Conservation (phyloP, 2,888 invertebrate species). For the Polyommatus icarus region DNA sequence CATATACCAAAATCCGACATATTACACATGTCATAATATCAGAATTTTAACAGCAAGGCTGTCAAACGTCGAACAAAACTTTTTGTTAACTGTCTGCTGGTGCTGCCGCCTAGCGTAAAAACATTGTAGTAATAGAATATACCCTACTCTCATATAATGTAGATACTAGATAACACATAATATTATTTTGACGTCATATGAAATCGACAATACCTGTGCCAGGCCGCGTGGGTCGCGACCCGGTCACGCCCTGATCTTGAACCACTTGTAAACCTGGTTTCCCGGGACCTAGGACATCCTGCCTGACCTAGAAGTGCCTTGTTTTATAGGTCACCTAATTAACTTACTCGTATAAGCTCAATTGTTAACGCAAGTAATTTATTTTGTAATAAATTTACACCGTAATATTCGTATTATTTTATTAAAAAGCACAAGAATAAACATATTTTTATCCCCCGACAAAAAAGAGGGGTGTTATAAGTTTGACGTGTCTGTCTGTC, state of each 20-base stretch:
- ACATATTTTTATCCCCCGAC: too few relatives aligned
- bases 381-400: too few relatives aligned
- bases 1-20: neutral
- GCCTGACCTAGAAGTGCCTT: neutral
- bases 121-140: too few relatives aligned
- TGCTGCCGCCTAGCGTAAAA: too few relatives aligned
- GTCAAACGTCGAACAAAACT: too few relatives aligned
- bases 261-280: neutral
- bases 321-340: neutral
- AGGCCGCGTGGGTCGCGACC: constrained; percentile 2
- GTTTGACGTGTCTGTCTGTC: too few relatives aligned
- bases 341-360: neutral
- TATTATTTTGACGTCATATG: neutral
- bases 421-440: too few relatives aligned
- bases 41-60: too few relatives aligned
- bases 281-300: neutral
- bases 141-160: neutral
- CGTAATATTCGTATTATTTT: too few relatives aligned
- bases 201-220: neutral
- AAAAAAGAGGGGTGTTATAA: too few relatives aligned
- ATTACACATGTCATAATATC: too few relatives aligned
- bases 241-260: constrained; percentile 14
- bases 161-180: neutral
- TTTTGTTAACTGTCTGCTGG: too few relatives aligned
- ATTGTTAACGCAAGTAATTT: neutral